Conservation (phyloP, 2,113 vertebrate genomes). For the Pheucticus melanocephalus region DNA sequence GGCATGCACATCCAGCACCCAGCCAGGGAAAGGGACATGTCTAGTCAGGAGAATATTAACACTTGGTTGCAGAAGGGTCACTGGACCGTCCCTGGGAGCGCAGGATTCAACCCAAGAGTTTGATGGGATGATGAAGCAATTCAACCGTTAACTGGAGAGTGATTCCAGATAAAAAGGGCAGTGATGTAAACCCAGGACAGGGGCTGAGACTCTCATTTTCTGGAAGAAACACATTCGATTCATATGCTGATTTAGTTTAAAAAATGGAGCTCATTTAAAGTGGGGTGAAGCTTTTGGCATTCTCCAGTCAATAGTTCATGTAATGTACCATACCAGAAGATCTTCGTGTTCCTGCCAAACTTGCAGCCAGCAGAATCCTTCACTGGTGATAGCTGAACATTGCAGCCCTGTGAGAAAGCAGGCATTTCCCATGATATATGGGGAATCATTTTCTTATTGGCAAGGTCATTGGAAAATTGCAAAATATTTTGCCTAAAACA, state of each 20-base stretch:
- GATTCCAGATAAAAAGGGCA: background rate
- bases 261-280: conserved; percentile 51
- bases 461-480: conserved; percentile 64
- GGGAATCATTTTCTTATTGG: conserved; percentile 57
- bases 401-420: conserved; percentile 63
- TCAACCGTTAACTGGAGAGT: background rate
- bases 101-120: background rate
- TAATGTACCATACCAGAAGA: conserved; percentile 51
- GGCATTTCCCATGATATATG: conserved; percentile 69
- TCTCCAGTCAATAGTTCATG: conserved; percentile 35
- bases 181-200: background rate
- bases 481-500: conserved; percentile 66
- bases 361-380: conserved; percentile 54
- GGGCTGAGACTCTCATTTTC: background rate
- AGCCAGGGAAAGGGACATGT: conserved; percentile 57
- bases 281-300: conserved; percentile 54
- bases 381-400: conserved; percentile 54
- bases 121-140: background rate
- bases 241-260: conserved; percentile 5
- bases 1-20: background rate
- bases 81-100: background rate
- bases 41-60: conserved; percentile 30
- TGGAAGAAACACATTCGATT: conserved; percentile 27
- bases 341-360: conserved; percentile 58
- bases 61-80: background rate